phyloP scores from a whole-genome alignment of 1,140 invertebrate genomes.

The Orius insidiosus region DNA sequence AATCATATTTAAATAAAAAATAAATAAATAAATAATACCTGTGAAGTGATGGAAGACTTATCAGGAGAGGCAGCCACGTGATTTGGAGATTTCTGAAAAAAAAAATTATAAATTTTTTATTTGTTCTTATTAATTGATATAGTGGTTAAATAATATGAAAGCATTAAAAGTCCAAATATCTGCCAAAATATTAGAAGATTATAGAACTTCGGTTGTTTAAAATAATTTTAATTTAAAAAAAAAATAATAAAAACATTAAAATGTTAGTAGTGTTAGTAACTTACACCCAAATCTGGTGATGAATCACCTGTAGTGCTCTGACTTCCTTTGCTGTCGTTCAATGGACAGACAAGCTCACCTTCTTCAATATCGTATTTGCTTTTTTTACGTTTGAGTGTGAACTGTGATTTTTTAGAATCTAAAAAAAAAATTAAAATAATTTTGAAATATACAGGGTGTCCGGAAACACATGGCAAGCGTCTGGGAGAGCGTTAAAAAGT shows the following conservation, averaged over 20 bases:
- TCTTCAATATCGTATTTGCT: slow-evolving; percentile 64
- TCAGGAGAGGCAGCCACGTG: slow-evolving; percentile 17
- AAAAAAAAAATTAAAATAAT: no score
- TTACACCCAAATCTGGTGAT: slow-evolving; percentile 16
- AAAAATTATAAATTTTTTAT: no score
- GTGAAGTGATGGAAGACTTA: slow-evolving; percentile 6
- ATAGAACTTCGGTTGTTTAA: no score
- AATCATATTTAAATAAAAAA: no score
- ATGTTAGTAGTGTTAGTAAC: slow-evolving; percentile 14
- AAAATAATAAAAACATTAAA: not conserved
- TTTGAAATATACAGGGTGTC: no score
- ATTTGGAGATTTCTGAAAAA: slow-evolving; percentile 15
- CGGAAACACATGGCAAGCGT: no score
- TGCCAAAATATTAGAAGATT: not conserved
- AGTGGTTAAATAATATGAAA: no score
- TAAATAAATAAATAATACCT: slow-evolving; percentile 5
- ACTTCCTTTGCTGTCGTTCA: slow-evolving; percentile 29
- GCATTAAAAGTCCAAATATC: not conserved
- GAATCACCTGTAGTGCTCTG: slow-evolving; percentile 13
- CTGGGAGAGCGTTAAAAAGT: no score
- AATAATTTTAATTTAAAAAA: no score
- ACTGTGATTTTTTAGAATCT: slow-evolving; percentile 80
- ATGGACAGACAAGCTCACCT: slow-evolving; percentile 70
- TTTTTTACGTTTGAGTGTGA: slow-evolving; percentile 74
- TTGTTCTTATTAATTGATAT: no score